Evolutionary conservation across 2,113 vertebrate genomes (phyloP).

Genomic region (Hippolais icterina): DNA sequence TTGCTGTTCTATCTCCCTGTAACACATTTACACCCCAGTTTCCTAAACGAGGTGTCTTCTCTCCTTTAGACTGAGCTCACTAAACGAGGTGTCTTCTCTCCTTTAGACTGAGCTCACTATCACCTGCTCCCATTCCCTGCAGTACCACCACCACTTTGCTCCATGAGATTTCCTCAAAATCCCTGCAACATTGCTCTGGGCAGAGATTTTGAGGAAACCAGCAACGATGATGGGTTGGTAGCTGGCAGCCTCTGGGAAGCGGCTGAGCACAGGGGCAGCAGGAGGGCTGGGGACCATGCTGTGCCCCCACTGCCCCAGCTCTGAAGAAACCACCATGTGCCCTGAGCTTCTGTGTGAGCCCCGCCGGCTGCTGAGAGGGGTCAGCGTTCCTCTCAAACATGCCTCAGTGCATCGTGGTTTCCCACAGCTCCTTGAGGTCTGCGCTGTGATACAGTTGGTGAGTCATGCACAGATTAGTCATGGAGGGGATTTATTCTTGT

Average conservation of each 20-base stretch:
- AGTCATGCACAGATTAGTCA: slow-evolving; percentile 51
- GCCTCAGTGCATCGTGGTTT: neutral
- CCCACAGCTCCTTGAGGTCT: neutral
- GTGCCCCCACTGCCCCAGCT: neutral
- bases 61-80: neutral
- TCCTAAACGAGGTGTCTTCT: neutral
- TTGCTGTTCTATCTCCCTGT: neutral
- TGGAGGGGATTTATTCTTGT: neutral
- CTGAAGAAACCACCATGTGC: neutral
- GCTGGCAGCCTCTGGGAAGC: neutral
- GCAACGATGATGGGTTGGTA: neutral
- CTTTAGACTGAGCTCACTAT: neutral
- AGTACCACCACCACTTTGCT: neutral
- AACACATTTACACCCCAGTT: neutral
- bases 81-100: neutral
- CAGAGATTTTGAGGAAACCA: neutral
- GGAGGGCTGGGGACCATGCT: neutral
- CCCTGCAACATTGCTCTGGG: neutral
- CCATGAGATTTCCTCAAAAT: neutral
- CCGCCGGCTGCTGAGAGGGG: neutral
- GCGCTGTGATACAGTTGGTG: neutral
- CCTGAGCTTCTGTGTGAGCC: neutral
- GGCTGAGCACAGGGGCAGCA: neutral
- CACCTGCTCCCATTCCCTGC: neutral
- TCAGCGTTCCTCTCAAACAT: neutral